A percentile compares a stretch with the other conserved stretches of the same genome.
phyloP scores from a whole-genome alignment of 2,113 vertebrate species.

The Rhynchomys soricoides region DNA sequence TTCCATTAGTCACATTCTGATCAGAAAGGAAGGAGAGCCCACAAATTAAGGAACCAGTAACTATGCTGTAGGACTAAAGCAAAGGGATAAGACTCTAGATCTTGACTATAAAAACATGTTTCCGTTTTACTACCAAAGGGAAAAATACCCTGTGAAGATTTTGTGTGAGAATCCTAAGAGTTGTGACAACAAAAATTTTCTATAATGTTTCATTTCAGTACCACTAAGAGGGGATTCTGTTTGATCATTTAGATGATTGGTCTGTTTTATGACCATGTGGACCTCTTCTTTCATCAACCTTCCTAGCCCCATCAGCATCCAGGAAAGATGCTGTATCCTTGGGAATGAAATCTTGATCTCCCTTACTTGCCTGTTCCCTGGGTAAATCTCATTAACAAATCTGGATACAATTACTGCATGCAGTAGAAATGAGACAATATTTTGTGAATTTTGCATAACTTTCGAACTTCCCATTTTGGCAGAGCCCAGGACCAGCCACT shows the following conservation, averaged over 20 bases:
- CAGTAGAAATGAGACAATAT: conserved; percentile 46
- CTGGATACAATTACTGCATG: conserved; percentile 19
- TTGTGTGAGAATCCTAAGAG: not conserved
- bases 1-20: not conserved
- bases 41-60: not conserved
- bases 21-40: not conserved
- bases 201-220: not conserved
- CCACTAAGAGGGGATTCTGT: not conserved
- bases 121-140: not conserved
- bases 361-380: not conserved
- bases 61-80: not conserved
- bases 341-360: not conserved
- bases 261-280: not conserved
- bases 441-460: conserved; percentile 65
- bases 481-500: conserved; percentile 41
- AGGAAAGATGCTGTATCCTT: not conserved
- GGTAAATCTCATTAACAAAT: conserved; percentile 21
- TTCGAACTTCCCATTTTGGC: conserved; percentile 49
- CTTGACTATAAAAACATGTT: not conserved
- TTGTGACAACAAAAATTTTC: not conserved
- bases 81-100: not conserved
- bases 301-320: not conserved
- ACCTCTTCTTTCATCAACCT: not conserved
- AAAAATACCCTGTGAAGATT: not conserved
- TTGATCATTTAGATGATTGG: not conserved